Conservation (phyloP, 2,113 vertebrate species). For the Lophotis ruficrista region DNA sequence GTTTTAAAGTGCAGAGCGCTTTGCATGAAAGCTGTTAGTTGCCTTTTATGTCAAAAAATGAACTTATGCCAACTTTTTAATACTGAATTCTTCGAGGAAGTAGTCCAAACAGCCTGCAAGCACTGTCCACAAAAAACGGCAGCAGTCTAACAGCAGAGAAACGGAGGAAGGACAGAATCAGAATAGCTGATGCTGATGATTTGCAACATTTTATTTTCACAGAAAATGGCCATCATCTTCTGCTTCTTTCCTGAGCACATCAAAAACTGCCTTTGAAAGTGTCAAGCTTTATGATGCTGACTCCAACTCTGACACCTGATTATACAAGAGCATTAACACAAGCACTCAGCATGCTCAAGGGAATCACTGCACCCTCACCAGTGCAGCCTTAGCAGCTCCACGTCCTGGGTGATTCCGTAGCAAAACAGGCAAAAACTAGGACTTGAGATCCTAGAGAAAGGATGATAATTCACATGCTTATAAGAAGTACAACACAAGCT, state of each 20-base stretch:
- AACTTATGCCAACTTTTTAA: slow-evolving; percentile 37
- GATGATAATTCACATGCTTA: neutral
- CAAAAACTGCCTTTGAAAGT: neutral
- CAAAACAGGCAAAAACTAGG: neutral
- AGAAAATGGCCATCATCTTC: neutral
- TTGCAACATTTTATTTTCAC: neutral
- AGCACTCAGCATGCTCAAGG: neutral
- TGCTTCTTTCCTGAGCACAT: neutral
- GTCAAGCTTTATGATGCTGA: neutral
- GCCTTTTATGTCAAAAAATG: neutral
- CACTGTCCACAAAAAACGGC: neutral
- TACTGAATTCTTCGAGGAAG: neutral
- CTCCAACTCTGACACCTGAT: neutral
- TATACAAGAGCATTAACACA: neutral
- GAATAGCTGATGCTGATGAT: neutral
- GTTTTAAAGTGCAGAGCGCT: neutral
- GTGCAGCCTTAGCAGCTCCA: neutral
- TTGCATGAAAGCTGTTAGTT: slow-evolving; percentile 15
- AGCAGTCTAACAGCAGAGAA: neutral
- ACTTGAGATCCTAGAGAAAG: neutral
- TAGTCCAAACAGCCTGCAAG: neutral
- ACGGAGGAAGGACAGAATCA: neutral
- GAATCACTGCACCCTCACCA: neutral
- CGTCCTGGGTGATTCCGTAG: neutral
- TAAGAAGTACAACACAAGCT: neutral